Evolutionary conservation across 1,140 invertebrate species (phyloP), one percentile per base, ranked within the genome.

Genomic region (Scaptodrosophila lebanonensis): DNA sequence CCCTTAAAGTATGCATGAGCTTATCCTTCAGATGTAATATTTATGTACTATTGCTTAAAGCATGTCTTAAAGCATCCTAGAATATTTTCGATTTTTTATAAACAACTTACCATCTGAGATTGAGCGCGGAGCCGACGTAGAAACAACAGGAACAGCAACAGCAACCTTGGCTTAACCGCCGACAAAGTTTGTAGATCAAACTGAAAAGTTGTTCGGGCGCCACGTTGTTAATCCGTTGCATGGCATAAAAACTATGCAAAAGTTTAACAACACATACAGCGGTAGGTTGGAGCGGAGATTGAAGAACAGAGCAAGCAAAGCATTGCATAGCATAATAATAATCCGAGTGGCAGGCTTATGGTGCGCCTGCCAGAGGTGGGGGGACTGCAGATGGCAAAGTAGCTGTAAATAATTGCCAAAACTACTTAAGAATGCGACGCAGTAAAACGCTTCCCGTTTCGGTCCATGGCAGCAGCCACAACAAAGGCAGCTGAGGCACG

Each of bases 371-470:
- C 8, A 16, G 27, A 5, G 25, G n/a, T 9, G 18, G 4, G 3
- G 40, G 18, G 9, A 57, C 15, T 44, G 29, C 29, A 15, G 15
- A 8, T 27, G 30, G 54, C 57, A 79, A 82, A 82, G 75, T 82
- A 82, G 75, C 75, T 82, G 75, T 82, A 82, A 82, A 82, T 82
- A 82, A 82, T 82, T 82, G 75, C 75, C 75, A 75, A 82, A 82
- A 82, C 75, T 82, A 82, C 75, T 82, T 82, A 82, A 82, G 75
- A 82, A 82, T 82, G 75, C 75, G 56, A 69, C 58, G 63, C 66
- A 70, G 69, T 52, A 61, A 73, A 73, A 58, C 61, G 65, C 69
- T 79, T 75, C 69, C 75, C 58, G 62, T 60, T 58, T n/a, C n/a
- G n/a, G n/a, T n/a, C 12, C 27, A 45, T 6, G 16, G 2, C 27